phyloP scores from a whole-genome alignment of 2,888 invertebrate species.

The Amphipoea lucens region DNA sequence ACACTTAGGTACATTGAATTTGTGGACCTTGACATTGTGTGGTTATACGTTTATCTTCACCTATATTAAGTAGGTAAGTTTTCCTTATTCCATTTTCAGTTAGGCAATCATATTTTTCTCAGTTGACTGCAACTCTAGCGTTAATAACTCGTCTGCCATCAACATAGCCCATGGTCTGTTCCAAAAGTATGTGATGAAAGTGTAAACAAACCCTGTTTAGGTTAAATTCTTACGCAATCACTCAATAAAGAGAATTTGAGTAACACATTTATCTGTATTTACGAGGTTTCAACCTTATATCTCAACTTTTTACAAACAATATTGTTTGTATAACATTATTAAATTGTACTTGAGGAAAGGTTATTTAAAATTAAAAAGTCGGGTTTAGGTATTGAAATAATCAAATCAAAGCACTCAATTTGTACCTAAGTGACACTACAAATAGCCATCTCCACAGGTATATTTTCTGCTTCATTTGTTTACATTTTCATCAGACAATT shows the following conservation, averaged over 20 bases:
- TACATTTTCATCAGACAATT: neutral
- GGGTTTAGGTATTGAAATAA: neutral
- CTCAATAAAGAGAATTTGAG: no score
- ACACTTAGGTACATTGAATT: neutral
- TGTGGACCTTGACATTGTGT: constrained; percentile 8
- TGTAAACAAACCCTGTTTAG: neutral
- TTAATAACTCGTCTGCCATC: neutral
- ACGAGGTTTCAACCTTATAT: neutral
- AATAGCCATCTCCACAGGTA: neutral
- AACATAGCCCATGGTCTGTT: neutral
- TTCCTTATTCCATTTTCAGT: constrained; percentile 3
- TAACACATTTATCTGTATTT: neutral
- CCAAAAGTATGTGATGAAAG: neutral
- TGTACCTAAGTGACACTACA: neutral
- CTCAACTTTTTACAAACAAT: no score
- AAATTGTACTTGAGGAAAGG: neutral
- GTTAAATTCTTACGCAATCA: neutral
- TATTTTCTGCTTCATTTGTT: neutral
- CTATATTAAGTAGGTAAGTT: constrained; percentile 12
- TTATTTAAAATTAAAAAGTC: neutral
- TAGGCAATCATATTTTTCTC: neutral
- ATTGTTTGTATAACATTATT: neutral
- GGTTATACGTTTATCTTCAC: neutral
- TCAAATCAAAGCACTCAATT: no score
- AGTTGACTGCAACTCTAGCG: neutral